These are phyloP conservation scores for Melospiza georgiana DNA, from an alignment of 2,113 vertebrate genomes.

Conservation along the genomic window DNA sequence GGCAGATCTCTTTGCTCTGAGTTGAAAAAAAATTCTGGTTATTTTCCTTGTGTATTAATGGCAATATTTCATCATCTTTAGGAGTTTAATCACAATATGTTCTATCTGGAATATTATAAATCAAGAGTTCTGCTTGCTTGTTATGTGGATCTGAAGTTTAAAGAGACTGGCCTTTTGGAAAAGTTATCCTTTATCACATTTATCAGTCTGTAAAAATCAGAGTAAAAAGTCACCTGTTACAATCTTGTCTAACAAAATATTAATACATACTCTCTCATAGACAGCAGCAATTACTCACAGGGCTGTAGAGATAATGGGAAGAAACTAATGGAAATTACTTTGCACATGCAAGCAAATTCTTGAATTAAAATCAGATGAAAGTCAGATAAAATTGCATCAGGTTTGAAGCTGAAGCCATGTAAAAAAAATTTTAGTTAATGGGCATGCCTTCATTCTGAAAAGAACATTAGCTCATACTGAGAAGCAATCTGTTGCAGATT, in stretches of 20 bases:
- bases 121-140: constrained; percentile 8
- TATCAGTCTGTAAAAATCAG: constrained; percentile 10
- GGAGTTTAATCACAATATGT: background rate
- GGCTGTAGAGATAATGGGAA: constrained; percentile 7
- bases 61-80: constrained; percentile 7
- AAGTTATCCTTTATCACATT: constrained; percentile 18
- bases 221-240: constrained; percentile 36
- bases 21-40: background rate
- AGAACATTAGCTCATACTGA: background rate
- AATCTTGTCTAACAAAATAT: constrained; percentile 33
- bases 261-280: background rate
- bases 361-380: constrained; percentile 44
- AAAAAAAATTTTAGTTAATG: background rate
- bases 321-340: constrained; percentile 32
- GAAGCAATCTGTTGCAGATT: background rate
- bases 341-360: background rate
- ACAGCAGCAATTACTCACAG: constrained; percentile 16
- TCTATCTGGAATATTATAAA: background rate
- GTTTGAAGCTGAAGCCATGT: background rate
- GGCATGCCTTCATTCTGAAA: background rate
- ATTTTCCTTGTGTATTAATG: background rate
- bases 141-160: background rate
- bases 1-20: background rate
- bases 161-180: background rate
- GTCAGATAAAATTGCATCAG: background rate